phyloP scores from a whole-genome alignment of 2,888 invertebrate genomes.

The Caenorhabditis imperialis region DNA sequence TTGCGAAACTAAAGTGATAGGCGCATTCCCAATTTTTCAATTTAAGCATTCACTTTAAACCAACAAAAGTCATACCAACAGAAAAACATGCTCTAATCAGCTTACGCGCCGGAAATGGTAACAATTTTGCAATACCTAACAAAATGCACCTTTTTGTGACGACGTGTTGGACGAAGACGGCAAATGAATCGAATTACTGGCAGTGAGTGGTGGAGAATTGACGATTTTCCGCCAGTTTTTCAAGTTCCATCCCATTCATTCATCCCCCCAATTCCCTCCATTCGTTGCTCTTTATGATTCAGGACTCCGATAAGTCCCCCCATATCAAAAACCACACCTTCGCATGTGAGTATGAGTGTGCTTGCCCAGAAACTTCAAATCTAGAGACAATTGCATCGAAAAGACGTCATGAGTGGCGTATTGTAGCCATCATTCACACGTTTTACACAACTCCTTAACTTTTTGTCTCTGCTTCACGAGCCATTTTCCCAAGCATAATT shows the following conservation, averaged over 20 bases:
- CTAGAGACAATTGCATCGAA: no score
- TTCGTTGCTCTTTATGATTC: not conserved
- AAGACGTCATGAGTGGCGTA: constrained; percentile 33
- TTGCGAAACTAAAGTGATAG: no score
- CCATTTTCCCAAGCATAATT: constrained; percentile 35
- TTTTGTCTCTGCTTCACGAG: constrained; percentile 3
- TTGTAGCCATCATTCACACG: constrained; percentile 40
- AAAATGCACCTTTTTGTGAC: constrained; percentile 34
- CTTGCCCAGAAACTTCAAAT: no score
- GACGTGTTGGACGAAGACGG: constrained; percentile 40
- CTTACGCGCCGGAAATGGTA: no score
- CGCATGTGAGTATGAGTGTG: constrained; percentile 1
- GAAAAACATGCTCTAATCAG: no score
- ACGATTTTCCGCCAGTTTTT: constrained; percentile 35
- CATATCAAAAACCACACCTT: constrained; percentile 35
- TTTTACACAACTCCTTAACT: constrained; percentile 35
- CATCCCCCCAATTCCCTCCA: not conserved
- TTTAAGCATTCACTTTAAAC: no score
- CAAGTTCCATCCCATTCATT: constrained; percentile 15
- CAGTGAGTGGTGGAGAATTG: constrained; percentile 50
- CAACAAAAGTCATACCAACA: not conserved
- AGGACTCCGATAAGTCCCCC: not conserved
- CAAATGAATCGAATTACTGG: constrained; percentile 51
- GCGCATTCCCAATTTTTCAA: no score
- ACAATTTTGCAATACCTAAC: no score